phyloP scores from a whole-genome alignment of 2,797 vertebrate species.

The Anniella stebbinsi region DNA sequence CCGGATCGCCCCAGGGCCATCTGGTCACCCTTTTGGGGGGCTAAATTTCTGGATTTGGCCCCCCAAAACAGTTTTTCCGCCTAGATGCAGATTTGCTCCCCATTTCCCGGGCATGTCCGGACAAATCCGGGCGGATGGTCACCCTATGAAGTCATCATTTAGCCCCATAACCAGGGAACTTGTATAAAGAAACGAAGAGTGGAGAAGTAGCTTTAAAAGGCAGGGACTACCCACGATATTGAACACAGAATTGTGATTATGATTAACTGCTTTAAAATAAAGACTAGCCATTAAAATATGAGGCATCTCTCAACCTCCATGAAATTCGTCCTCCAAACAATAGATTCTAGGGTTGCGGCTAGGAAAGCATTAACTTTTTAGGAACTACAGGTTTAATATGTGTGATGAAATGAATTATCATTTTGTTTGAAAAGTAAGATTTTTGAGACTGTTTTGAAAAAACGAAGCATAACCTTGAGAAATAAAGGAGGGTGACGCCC shows the following conservation, averaged over 20 bases:
- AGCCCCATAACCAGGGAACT: not conserved
- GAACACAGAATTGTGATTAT: not conserved
- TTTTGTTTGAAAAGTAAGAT: not conserved
- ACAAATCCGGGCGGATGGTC: no score
- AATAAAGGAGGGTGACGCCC: conserved; percentile 26
- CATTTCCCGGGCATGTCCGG: no score
- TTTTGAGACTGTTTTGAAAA: not conserved
- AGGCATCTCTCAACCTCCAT: not conserved
- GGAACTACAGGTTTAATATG: not conserved
- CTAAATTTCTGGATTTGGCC: no score
- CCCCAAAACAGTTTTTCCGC: no score
- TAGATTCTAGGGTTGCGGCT: not conserved
- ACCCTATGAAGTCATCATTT: not conserved
- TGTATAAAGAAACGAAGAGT: not conserved
- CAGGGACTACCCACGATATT: not conserved
- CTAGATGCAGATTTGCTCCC: no score
- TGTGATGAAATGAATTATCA: not conserved
- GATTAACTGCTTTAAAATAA: not conserved
- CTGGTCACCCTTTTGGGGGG: no score
- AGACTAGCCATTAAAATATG: not conserved
- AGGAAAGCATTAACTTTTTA: not conserved
- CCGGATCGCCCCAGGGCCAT: no score
- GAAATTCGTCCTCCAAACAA: not conserved
- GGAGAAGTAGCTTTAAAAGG: not conserved
- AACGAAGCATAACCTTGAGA: not conserved